Conservation (phyloP, 2,797 vertebrate species). For the Sebastolobus alascanus region DNA sequence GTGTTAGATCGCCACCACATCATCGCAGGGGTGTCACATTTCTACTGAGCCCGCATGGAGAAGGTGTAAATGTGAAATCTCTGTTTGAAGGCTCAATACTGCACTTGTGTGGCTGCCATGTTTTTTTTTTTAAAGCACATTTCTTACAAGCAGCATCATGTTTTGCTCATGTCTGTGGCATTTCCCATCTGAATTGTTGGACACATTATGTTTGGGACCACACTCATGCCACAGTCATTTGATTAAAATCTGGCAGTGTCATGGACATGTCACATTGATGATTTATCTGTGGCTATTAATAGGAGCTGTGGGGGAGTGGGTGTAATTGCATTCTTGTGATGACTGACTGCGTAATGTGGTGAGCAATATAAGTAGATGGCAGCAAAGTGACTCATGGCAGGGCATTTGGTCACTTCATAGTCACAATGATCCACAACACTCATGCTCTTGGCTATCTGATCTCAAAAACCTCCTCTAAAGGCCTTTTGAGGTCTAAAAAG, state of each 20-base stretch:
- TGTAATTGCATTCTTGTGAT: slow-evolving; percentile 68
- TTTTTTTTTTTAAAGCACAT: not conserved
- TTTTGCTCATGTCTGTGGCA: not conserved
- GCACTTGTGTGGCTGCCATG: not conserved
- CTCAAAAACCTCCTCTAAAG: not conserved
- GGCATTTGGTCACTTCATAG: slow-evolving; percentile 26
- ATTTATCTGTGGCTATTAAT: slow-evolving; percentile 73
- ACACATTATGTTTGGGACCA: slow-evolving; percentile 4
- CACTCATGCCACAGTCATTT: slow-evolving; percentile 27
- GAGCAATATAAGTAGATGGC: slow-evolving; percentile 49
- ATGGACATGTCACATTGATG: slow-evolving; percentile 61
- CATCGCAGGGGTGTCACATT: slow-evolving; percentile 15
- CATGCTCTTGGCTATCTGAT: slow-evolving; percentile 8
- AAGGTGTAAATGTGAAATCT: slow-evolving; percentile 43
- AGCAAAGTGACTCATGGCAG: slow-evolving; percentile 44
- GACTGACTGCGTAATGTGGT: slow-evolving; percentile 53
- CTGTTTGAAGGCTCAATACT: slow-evolving; percentile 19
- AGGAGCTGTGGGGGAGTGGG: slow-evolving; percentile 58
- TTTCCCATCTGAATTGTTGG: slow-evolving; percentile 8
- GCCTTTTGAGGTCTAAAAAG: not conserved
- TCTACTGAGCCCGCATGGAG: slow-evolving; percentile 20
- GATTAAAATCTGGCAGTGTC: slow-evolving; percentile 57
- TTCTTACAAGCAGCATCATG: not conserved
- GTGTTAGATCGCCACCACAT: slow-evolving; percentile 17
- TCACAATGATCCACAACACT: not conserved